phyloP scores from a whole-genome alignment of 2,888 invertebrate species.

The Crepidodera aurea region DNA sequence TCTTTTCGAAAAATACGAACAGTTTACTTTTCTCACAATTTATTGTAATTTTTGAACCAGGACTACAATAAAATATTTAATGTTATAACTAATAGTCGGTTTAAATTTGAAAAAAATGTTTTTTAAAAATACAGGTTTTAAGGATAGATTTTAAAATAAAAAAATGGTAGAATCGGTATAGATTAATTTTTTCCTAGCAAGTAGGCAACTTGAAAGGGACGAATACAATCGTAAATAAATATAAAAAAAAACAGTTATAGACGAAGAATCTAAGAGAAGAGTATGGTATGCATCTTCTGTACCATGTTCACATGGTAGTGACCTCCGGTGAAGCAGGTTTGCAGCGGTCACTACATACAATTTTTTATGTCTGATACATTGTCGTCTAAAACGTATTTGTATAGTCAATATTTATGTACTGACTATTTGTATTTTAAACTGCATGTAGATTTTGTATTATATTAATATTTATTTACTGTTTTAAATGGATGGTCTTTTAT shows the following conservation, averaged over 20 bases:
- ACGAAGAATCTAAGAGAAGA: constrained; percentile 21
- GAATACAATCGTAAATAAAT: constrained; percentile 12
- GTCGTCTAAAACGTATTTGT: constrained; percentile 39
- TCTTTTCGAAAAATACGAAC: no score
- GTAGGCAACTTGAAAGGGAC: background rate
- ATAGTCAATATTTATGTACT: constrained; percentile 42
- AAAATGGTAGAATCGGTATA: no score
- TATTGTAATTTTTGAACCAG: no score
- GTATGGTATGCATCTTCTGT: constrained; percentile 29
- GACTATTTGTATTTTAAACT: constrained; percentile 32
- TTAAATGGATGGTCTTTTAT: constrained; percentile 19
- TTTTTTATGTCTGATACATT: constrained; percentile 43
- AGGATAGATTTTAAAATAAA: no score
- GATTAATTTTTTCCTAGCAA: background rate
- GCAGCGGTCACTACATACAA: constrained; percentile 31
- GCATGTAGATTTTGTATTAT: constrained; percentile 25
- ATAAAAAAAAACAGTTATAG: constrained; percentile 9
- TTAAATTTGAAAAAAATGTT: no score
- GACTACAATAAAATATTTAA: no score
- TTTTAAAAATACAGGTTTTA: no score
- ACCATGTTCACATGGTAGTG: constrained; percentile 36
- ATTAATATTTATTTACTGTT: constrained; percentile 31
- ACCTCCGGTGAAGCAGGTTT: constrained; percentile 34
- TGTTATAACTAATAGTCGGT: no score
- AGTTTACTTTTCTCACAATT: no score